These are phyloP conservation scores for Netelia fuscicornis DNA, from an alignment of 2,888 invertebrate genomes.

Conservation along the genomic window DNA sequence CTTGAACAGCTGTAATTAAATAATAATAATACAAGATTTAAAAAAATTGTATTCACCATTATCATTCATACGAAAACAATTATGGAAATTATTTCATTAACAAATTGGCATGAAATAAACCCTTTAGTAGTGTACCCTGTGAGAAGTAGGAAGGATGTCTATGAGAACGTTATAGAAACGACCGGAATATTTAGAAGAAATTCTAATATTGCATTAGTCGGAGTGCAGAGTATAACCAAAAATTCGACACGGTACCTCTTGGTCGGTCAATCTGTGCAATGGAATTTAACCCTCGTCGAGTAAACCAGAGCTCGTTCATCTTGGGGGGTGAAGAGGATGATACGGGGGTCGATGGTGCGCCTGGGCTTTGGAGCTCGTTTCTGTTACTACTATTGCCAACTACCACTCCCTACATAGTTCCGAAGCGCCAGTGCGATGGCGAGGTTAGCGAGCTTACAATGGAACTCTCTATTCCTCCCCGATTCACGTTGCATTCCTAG, in stretches of 20 bases:
- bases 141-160: too few relatives aligned
- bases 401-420: slow-evolving; percentile 1
- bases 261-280: slow-evolving; percentile 48
- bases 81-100: background rate
- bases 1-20: slow-evolving; percentile 88
- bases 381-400: slow-evolving; percentile 39
- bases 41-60: background rate
- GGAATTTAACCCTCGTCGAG: slow-evolving; percentile 48
- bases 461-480: slow-evolving; percentile 12
- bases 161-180: background rate
- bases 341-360: slow-evolving; percentile 56
- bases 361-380: slow-evolving; percentile 23
- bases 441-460: slow-evolving; percentile 26
- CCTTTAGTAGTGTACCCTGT: too few relatives aligned
- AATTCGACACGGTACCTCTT: slow-evolving; percentile 30
- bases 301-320: slow-evolving; percentile 59
- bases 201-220: slow-evolving; percentile 9
- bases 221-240: slow-evolving; percentile 18
- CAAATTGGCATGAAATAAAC: background rate
- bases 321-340: slow-evolving; percentile 31
- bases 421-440: slow-evolving; percentile 51
- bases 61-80: background rate
- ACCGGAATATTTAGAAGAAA: slow-evolving; percentile 1
- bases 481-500: slow-evolving; percentile 31
- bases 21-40: background rate